Evolutionary conservation across 2,888 invertebrate species (phyloP), one percentile per base, ranked within the genome.

Genomic region (Brachylomia viminalis): DNA sequence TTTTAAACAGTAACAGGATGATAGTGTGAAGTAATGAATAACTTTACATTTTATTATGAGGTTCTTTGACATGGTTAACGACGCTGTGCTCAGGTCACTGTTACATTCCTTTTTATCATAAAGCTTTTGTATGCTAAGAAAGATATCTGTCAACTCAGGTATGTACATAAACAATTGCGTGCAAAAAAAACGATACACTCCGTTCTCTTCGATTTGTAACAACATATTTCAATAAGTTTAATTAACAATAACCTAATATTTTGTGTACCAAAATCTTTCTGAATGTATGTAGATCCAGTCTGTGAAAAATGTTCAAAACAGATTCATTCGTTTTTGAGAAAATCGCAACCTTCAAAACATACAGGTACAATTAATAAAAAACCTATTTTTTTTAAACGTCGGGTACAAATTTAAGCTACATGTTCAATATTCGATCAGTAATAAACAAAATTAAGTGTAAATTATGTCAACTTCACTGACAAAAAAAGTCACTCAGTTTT

Each of bases 11-110:
- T 62, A 71, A 58, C 38, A 56, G 52, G 54, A 64, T 61, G 75
- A 80, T 84, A 75, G 30, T 65, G 65, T 56, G 30, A 65, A 71
- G 70, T 67, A 58, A 52, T 54, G 4, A 67, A 80, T 71, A 67
- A 67, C 4, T 67, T 49, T 54, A 45, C 15, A 68, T 45, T 47
- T 42, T n/a, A 47, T 52, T 65, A 65, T n/a, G 17, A 45, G 0
- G 30, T 20, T 38, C 20, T 62, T 71, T 15, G 27, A 61, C 27
- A 13, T 38, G 38, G 1, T 33, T 42, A 30, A n/a, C 15, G 33
- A 47, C 7, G 47, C 5, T n/a, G n/a, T n/a, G n/a, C 8, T 38
- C 13, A 8, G 27, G 27, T 3, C 11, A 42, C 17, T 74, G 74
- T 30, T 61, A 10, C 7, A 17, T 10, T 27, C 17, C 23, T 11